Percentiles rank a stretch among this genome's conserved stretches.
Conservation (phyloP, 2,113 vertebrate species). For the Guaruba guarouba region DNA sequence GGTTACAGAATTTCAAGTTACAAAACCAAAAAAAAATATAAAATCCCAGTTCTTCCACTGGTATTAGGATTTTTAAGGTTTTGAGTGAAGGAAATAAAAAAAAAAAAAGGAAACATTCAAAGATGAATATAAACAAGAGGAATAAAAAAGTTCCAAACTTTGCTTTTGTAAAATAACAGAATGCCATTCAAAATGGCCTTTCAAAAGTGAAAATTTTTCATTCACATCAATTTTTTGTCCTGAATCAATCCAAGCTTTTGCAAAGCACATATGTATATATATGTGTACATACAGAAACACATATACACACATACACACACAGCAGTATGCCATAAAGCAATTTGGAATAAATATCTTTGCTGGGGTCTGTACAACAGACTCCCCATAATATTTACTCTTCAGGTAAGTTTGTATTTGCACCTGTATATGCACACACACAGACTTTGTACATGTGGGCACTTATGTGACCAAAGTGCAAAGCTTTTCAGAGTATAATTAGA, state of each 20-base stretch:
- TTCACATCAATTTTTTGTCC: constrained; percentile 54
- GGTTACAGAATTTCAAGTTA: constrained; percentile 9
- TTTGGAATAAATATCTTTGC: constrained; percentile 68
- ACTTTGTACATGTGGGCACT: constrained; percentile 76
- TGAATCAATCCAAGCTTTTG: constrained; percentile 60
- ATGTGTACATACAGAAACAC: neutral
- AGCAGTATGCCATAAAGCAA: constrained; percentile 51
- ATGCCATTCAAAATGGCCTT: constrained; percentile 63
- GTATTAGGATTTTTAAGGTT: constrained; percentile 1
- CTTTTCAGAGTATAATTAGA: constrained; percentile 59
- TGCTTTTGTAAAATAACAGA: constrained; percentile 63
- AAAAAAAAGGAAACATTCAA: constrained; percentile 36
- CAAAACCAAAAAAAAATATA: neutral
- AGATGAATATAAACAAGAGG: constrained; percentile 32
- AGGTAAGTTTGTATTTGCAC: constrained; percentile 54
- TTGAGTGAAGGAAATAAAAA: constrained; percentile 53
- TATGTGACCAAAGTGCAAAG: constrained; percentile 74
- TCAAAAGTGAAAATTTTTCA: constrained; percentile 52
- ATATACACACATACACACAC: neutral
- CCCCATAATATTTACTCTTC: constrained; percentile 59
- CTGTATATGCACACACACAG: constrained; percentile 49
- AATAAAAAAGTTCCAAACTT: neutral
- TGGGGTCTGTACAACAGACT: constrained; percentile 45
- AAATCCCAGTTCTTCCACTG: neutral
- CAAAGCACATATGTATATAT: constrained; percentile 27